Conservation (phyloP, 1,140 invertebrate species). For the Brachionus rubens region DNA sequence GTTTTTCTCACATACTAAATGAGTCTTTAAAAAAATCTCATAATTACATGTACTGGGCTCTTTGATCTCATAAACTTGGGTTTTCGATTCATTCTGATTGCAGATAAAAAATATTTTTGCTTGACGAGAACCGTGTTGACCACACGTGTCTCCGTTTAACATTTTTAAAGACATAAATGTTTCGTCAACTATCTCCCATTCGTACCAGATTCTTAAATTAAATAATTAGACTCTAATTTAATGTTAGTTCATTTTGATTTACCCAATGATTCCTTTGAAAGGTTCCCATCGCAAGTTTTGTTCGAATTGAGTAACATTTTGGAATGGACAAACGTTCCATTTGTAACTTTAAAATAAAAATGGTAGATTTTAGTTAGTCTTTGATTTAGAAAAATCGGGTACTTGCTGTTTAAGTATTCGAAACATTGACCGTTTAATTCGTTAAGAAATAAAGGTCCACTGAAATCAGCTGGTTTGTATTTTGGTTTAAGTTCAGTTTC, state of each 20-base stretch:
- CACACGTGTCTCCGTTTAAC: constrained; percentile 34
- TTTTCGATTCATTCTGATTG: not conserved
- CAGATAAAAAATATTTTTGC: constrained; percentile 32
- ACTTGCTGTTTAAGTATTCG: constrained; percentile 7
- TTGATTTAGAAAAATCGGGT: not conserved
- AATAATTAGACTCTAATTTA: too few relatives aligned
- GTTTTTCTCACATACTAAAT: constrained; percentile 18
- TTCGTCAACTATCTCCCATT: constrained; percentile 34
- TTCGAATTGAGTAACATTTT: constrained; percentile 38
- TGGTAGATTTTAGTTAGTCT: not conserved
- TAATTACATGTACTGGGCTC: constrained; percentile 25
- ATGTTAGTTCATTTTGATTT: too few relatives aligned
- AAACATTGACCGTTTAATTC: constrained; percentile 18
- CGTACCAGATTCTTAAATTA: constrained; percentile 43
- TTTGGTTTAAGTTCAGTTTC: not conserved
- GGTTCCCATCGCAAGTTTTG: constrained; percentile 37
- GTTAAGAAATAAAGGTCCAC: not conserved
- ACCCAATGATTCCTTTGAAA: constrained; percentile 44
- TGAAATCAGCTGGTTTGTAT: constrained; percentile 19
- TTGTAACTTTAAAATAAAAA: constrained; percentile 15
- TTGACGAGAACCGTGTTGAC: not conserved
- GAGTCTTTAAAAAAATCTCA: constrained; percentile 11
- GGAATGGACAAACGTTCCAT: constrained; percentile 42
- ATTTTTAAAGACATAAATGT: constrained; percentile 15
- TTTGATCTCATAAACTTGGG: not conserved